Conservation (phyloP, 2,113 vertebrate genomes). For the Globicephala melas region DNA sequence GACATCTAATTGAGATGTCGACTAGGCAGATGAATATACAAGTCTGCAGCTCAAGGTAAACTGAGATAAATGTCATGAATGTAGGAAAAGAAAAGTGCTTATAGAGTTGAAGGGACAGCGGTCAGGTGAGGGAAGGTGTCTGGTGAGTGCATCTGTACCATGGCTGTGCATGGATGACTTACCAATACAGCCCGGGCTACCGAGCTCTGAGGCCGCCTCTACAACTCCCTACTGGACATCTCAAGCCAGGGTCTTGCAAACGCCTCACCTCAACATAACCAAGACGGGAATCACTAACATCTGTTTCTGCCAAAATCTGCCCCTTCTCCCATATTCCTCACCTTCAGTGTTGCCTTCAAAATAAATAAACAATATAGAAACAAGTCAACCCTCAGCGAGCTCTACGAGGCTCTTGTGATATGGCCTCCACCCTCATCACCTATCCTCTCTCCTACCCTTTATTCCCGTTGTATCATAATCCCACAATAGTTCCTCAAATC, state of each 20-base stretch:
- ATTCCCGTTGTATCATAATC: neutral
- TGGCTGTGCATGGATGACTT: fast-evolving
- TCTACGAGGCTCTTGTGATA: neutral
- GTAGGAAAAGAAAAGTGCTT: neutral
- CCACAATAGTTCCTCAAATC: fast-evolving
- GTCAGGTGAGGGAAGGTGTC: neutral
- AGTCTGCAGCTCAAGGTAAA: neutral
- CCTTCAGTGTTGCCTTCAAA: neutral
- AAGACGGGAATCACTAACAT: neutral
- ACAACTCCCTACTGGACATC: neutral
- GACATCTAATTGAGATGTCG: neutral
- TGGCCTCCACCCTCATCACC: neutral
- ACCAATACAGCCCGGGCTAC: neutral
- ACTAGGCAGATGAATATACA: neutral
- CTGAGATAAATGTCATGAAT: neutral
- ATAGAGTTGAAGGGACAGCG: fast-evolving
- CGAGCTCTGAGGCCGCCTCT: neutral
- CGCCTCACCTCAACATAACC: neutral
- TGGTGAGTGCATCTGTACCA: too few species aligned
- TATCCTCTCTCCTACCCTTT: neutral
- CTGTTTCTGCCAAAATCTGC: neutral
- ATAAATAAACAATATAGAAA: neutral
- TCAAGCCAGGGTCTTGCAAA: neutral
- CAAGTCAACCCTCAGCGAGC: neutral
- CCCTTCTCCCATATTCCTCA: neutral